Conservation (phyloP, 1,140 invertebrate species). For the Listronotus bonariensis region DNA sequence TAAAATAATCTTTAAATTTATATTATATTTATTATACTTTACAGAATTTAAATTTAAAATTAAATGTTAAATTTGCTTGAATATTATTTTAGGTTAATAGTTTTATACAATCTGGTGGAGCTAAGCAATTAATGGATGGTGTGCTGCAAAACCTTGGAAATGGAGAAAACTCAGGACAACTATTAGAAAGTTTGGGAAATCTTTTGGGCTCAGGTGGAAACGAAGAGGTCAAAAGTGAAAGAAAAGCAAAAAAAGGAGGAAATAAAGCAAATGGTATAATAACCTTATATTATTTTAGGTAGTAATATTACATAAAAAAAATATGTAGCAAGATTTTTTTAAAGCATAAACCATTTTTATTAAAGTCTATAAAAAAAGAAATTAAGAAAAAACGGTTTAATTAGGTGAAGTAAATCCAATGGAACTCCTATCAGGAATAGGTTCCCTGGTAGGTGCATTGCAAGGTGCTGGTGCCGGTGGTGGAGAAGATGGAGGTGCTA, state of each 20-base stretch:
- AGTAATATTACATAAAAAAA: neutral
- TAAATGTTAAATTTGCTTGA: neutral
- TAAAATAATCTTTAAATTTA: too few species aligned
- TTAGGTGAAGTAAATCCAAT: slow-evolving; percentile 27
- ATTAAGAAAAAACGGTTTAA: too few species aligned
- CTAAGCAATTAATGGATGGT: slow-evolving; percentile 45
- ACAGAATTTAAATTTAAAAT: neutral
- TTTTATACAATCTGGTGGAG: slow-evolving; percentile 63
- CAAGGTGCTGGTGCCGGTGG: slow-evolving; percentile 18
- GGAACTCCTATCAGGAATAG: slow-evolving; percentile 24
- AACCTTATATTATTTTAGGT: neutral
- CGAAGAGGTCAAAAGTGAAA: neutral
- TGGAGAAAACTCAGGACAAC: slow-evolving; percentile 51
- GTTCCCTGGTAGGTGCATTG: slow-evolving; percentile 28
- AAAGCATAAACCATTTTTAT: neutral
- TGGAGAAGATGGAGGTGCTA: slow-evolving; percentile 16
- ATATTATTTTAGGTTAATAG: slow-evolving; percentile 22
- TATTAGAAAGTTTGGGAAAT: slow-evolving; percentile 23
- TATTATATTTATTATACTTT: neutral
- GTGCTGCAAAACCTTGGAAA: slow-evolving; percentile 36
- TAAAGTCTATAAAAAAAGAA: neutral
- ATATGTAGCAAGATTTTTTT: neutral
- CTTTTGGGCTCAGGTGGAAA: neutral
- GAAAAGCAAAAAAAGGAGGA: neutral
- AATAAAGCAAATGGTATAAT: neutral